Evolutionary conservation across 2,888 invertebrate genomes (phyloP), one percentile per base, ranked within the genome.

Genomic region (Priapulus caudatus): DNA sequence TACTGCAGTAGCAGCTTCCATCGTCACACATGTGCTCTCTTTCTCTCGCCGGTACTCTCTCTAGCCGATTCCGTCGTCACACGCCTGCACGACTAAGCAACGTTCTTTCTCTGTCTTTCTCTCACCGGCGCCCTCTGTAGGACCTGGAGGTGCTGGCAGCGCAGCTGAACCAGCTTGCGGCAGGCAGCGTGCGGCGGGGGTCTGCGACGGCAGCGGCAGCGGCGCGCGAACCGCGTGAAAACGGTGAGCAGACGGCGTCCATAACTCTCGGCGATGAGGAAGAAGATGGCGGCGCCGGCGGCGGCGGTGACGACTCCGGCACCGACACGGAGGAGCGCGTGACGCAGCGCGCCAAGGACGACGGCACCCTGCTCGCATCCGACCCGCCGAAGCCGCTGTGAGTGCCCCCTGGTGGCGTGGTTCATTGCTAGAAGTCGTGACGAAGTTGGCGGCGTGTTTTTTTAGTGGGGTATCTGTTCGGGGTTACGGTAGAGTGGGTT

Each of bases 121-220:
- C 48, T 52, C 20, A 18, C 10, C n/a, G 33, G 10, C n/a, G 33
- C 33, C 10, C n/a, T 10, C 56, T 56, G 15, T 77, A 93, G 90
- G 93, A 95, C 76, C 81, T 97, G 78, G 95, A 97, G 76, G 86
- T 86, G 71, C 76, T 97, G 72, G 95, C 93, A 59, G 90, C 89
- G 67, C 92, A 97, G 75, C 79, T 95, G 70, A 92, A 88, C 75
- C 88, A 92, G 76, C 79, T 95, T 69, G 91, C 87, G 64, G 83
- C 84, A 3, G 64, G 54, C 22, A 50, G 3, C 24, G 20, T 21
- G 20, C 52, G 44, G 10, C 19, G 21, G 51, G n/a, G 45, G 20
- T 23, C 47, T 23, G 45, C 21, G 47, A 47, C 23, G n/a, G 47
- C 23, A n/a, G 47, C 47, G 4, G 10, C 20, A n/a, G 20, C 15